These are phyloP conservation scores for Sarcophilus harrisii DNA, from an alignment of 2,797 vertebrate genomes.

Conservation along the genomic window DNA sequence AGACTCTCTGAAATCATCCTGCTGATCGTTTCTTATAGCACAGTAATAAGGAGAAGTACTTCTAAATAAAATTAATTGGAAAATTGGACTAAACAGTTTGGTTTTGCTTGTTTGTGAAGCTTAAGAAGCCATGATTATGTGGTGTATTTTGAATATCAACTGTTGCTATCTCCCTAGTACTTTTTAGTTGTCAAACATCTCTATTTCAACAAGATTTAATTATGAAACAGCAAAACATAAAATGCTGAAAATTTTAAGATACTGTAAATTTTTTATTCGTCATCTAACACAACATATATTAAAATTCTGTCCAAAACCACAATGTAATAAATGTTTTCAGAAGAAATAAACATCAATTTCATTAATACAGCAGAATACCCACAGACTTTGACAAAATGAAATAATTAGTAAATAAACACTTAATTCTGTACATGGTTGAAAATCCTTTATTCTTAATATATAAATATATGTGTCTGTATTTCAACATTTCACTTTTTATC, in stretches of 20 bases:
- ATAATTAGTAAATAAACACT: conserved; percentile 55
- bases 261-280: conserved; percentile 74
- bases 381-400: conserved; percentile 56
- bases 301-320: conserved; percentile 68
- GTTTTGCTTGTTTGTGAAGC: not conserved
- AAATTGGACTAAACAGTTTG: not conserved
- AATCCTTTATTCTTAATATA: conserved; percentile 63
- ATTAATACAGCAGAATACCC: conserved; percentile 57
- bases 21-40: too few species aligned
- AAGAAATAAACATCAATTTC: conserved; percentile 35
- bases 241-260: conserved; percentile 23
- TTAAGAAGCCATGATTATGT: not conserved
- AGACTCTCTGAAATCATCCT: too few species aligned
- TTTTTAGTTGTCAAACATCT: not conserved
- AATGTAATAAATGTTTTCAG: conserved; percentile 66
- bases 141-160: not conserved
- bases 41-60: too few species aligned
- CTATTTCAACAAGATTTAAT: not conserved
- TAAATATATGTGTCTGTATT: conserved; percentile 17
- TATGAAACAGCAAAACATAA: not conserved
- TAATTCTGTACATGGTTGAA: conserved; percentile 61
- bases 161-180: not conserved
- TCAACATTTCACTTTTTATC: conserved; percentile 22
- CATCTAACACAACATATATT: conserved; percentile 63
- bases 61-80: not conserved